Base-by-base conservation (phyloP, 1,140 invertebrate species). In the Musca vetustissima region DNA sequence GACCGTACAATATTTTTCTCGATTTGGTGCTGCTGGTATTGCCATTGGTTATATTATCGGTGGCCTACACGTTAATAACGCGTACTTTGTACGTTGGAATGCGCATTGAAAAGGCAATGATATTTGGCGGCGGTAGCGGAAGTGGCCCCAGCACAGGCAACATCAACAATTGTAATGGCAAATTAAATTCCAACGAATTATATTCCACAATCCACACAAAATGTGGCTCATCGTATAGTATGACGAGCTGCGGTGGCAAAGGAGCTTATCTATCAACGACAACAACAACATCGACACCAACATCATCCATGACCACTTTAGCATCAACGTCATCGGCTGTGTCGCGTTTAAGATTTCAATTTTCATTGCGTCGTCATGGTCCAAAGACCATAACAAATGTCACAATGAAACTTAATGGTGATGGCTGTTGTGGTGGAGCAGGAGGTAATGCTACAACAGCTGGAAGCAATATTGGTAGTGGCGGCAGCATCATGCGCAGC, bases 1-100 rank as follows among this genome's bases (percentile, higher is more conserved):
- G 87, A 50, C 86, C 86, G 0, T 95, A 92, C 83, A 93, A 91
- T 77, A 80, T 94, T 4, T 88, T 92, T 64, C 81, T 95, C 72
- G 90, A 93, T 73, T 84, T 89, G 0, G 85, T 89, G 4, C 82
- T 95, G 2, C 85, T 95, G 2, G 83, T 93, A 1, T 75, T 93
- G 11, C 93, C 93, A 0, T 84, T 95, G 66, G 76, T 92, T 49
- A 87, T 94, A 66, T 91, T 95, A 86, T 88, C 87, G 0, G 85
- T 90, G 28, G 91, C 91, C 3, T 93, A 93, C 74, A 90, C 87
- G 17, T 82, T 90, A 15, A 93, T 94, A 49, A 89, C 89, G 1
- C 87, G 85, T 47, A 91, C 91, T 69, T 83, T 92, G 0, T 91
- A 90, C 86, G 86, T 89, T 65, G 89, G 89, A 14, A 86, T 91